These are phyloP conservation scores for Epinephelus malabaricus DNA, from an alignment of 2,797 vertebrate genomes.

Conservation along the genomic window DNA sequence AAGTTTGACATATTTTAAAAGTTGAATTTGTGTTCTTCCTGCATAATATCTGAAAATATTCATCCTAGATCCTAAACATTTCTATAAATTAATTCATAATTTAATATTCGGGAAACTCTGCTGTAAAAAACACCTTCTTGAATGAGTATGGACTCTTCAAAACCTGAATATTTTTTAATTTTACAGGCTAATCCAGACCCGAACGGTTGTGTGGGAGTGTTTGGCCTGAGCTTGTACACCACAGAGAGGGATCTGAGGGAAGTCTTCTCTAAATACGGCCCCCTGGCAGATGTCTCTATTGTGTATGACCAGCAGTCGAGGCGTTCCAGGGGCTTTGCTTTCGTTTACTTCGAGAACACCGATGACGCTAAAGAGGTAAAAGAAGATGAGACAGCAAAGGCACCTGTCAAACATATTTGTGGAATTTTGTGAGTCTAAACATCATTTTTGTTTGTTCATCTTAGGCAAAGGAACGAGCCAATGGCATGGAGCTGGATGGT, in stretches of 20 bases:
- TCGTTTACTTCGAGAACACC: conserved; percentile 96
- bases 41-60: neutral
- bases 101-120: neutral
- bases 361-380: conserved; percentile 94
- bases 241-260: conserved; percentile 96
- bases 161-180: neutral
- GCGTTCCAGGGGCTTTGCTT: conserved; percentile 95
- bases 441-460: conserved; percentile 9
- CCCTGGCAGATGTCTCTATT: conserved; percentile 92
- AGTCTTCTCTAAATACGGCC: conserved; percentile 97
- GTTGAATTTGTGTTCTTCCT: neutral
- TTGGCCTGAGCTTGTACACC: conserved; percentile 96
- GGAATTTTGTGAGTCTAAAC: neutral
- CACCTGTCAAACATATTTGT: neutral
- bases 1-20: neutral
- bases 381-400: neutral
- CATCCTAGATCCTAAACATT: neutral
- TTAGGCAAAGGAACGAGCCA: conserved; percentile 96
- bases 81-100: neutral
- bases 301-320: conserved; percentile 97
- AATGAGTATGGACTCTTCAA: neutral
- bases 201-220: conserved; percentile 96
- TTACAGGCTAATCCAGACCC: conserved; percentile 95
- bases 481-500: conserved; percentile 98
- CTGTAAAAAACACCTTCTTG: neutral